Percentiles rank a stretch among this genome's conserved stretches.
Evolutionary conservation across 2,797 vertebrate genomes (phyloP).

Genomic region (Sphaeramia orbicularis): DNA sequence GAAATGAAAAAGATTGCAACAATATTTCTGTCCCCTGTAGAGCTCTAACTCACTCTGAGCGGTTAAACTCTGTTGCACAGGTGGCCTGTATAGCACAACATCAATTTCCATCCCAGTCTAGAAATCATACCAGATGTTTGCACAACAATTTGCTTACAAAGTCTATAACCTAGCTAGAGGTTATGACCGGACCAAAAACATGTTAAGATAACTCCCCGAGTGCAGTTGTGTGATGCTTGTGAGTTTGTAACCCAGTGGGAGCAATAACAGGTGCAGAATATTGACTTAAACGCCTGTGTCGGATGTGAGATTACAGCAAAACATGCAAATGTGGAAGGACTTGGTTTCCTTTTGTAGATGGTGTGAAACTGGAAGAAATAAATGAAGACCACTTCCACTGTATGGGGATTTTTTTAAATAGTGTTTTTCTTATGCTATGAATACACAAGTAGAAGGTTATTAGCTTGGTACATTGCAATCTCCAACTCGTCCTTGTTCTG

Average conservation of each 20-base stretch:
- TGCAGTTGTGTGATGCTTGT: constrained; percentile 34
- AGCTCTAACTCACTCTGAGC: not conserved
- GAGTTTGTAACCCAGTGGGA: constrained; percentile 65
- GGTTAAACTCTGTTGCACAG: constrained; percentile 5
- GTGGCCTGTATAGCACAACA: constrained; percentile 22
- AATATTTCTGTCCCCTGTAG: too few species aligned
- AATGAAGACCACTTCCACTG: too few species aligned
- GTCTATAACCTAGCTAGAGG: constrained; percentile 59
- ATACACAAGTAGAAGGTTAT: not conserved
- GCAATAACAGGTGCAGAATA: constrained; percentile 78
- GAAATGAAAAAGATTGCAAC: constrained; percentile 33
- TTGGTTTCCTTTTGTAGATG: constrained; percentile 27
- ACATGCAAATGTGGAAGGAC: constrained; percentile 46
- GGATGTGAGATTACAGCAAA: constrained; percentile 56
- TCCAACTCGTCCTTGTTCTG: too few species aligned
- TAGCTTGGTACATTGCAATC: not conserved
- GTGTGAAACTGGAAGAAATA: constrained; percentile 18
- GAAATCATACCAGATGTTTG: constrained; percentile 60
- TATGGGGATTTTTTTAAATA: too few species aligned
- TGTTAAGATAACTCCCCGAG: constrained; percentile 31
- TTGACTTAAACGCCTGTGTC: constrained; percentile 62
- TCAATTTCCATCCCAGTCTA: constrained; percentile 12
- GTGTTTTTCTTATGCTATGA: constrained; percentile 6
- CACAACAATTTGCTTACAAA: constrained; percentile 67
- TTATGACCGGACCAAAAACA: constrained; percentile 25